Conservation (phyloP, 2,888 invertebrate genomes). For the Capitulum mitella region DNA sequence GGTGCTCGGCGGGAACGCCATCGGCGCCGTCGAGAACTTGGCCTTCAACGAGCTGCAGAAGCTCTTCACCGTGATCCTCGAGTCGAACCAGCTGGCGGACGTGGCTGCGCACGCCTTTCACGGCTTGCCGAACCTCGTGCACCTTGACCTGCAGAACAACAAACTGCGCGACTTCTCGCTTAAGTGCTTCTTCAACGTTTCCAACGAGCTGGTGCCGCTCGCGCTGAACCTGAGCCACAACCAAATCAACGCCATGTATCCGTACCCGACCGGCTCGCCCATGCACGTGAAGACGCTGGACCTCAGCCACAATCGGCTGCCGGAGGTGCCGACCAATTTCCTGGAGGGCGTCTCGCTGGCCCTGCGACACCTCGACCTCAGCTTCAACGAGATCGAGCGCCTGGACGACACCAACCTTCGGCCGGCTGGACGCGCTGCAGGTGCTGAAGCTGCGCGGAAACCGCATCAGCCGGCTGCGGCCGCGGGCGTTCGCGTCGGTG, state of each 20-base stretch:
- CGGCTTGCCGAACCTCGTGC: slow-evolving; percentile 65
- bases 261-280: slow-evolving; percentile 44
- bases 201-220: slow-evolving; percentile 57
- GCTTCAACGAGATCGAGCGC: slow-evolving; percentile 62
- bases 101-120: slow-evolving; percentile 62
- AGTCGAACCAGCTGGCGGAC: slow-evolving; percentile 67
- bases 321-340: slow-evolving; percentile 55
- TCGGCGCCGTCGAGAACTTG: slow-evolving; percentile 59
- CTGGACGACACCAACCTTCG: slow-evolving; percentile 65
- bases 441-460: slow-evolving; percentile 66
- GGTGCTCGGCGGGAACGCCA: slow-evolving; percentile 65
- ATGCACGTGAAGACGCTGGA: slow-evolving; percentile 62
- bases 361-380: slow-evolving; percentile 61
- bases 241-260: slow-evolving; percentile 49
- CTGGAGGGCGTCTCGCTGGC: slow-evolving; percentile 57
- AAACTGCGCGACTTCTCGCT: slow-evolving; percentile 61
- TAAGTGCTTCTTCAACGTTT: slow-evolving; percentile 60
- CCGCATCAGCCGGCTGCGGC: slow-evolving; percentile 60
- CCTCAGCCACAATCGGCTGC: slow-evolving; percentile 59
- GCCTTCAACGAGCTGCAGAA: slow-evolving; percentile 70
- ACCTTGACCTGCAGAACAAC: slow-evolving; percentile 73
- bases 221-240: slow-evolving; percentile 70
- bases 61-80: slow-evolving; percentile 71
- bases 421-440: slow-evolving; percentile 53
- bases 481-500: slow-evolving; percentile 68